These are phyloP conservation scores for Dermatemys mawii DNA, from an alignment of 2,113 vertebrate genomes.

Conservation along the genomic window DNA sequence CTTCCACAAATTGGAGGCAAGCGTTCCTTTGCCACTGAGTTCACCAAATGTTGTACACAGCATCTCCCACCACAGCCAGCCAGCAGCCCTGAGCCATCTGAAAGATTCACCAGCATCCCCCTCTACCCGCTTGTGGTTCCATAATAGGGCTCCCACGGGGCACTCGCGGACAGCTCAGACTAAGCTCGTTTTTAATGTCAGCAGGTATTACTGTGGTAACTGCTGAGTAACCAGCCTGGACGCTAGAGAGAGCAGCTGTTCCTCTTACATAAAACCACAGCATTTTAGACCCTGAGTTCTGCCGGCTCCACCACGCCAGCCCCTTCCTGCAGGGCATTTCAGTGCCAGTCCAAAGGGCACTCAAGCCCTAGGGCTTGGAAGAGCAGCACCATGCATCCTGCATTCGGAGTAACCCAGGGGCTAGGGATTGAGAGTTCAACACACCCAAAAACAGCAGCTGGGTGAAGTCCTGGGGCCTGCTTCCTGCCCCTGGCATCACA, in stretches of 20 bases:
- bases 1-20: background rate
- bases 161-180: background rate
- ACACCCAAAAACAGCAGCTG: background rate
- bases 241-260: background rate
- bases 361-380: background rate
- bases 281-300: background rate
- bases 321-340: background rate
- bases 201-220: background rate
- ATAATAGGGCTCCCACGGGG: background rate
- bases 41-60: background rate
- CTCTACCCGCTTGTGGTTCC: background rate
- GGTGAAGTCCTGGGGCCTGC: background rate
- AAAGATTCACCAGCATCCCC: background rate
- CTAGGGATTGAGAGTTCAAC: background rate
- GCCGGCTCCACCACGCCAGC: background rate
- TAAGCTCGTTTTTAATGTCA: background rate
- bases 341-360: background rate
- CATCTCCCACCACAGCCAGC: background rate
- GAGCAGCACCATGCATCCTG: background rate
- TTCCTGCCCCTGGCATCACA: background rate
- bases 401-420: background rate
- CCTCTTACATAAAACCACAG: background rate
- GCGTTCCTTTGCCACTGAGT: background rate
- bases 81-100: background rate
- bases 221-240: background rate